Base-by-base conservation (phyloP, 2,113 vertebrate genomes). In the Carollia perspicillata region DNA sequence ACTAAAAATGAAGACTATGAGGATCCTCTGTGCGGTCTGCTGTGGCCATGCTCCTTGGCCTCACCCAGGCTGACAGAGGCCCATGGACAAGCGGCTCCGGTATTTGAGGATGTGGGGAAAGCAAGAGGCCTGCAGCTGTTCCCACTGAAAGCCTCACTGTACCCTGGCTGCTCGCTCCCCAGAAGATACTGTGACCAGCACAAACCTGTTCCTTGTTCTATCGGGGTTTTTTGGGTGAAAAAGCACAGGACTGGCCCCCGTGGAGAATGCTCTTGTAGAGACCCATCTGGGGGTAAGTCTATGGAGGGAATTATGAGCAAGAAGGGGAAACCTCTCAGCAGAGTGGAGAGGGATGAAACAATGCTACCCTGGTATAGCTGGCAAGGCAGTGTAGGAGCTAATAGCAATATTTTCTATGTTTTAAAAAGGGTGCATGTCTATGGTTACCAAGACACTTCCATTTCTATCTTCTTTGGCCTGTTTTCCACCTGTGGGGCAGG, bases 51-150 rank as follows among this genome's bases (percentile, higher is more conserved):
- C 35, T 89, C 68, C 20, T 60, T 37, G 6, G 30, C 47, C 37
- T 77, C 89, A 72, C 71, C 63, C 81, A 40, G 1, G 1, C 60
- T 14, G 37, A 69, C 0, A 60, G 84, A 80, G 37, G 49, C 49
- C 18, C 14, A 13, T 2, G 69, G 63, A 92, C 60, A 60, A 83
- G 90, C 23, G 90, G 53, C 30, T 14, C 60, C 68, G 60, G 49
- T 17, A 26, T 60, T 18, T 44, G 44, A 78, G 90, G 28, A 69
- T 68, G 71, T 77, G 58, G 53, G 80, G 75, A 17, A 53, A 85
- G 92, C 3, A 5, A 86, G 88, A 94, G 65, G 80, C 66, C 65
- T 80, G 63, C 84, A 96, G 93, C 88, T 95, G 94, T 33, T 69
- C 33, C 66, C 44, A 23, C 89, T 94, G 71, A 92, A 93, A 87